Evolutionary conservation across 1,140 invertebrate species (phyloP).

Genomic region (Lanistes nyassanus): DNA sequence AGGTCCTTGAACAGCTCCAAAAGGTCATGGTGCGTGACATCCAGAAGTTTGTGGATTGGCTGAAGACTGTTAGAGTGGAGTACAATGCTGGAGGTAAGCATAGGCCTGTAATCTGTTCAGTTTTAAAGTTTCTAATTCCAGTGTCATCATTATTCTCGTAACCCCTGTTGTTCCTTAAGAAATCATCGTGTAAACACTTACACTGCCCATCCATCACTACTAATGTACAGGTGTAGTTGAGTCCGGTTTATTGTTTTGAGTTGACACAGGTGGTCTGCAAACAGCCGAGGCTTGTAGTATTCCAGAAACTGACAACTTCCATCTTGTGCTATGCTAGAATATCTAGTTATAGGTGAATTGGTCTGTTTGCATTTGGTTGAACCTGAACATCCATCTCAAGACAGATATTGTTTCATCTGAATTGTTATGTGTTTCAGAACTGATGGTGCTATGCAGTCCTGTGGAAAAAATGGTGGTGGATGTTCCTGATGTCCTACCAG

Average conservation of each 20-base stretch:
- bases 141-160: no score
- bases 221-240: no score
- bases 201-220: no score
- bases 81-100: constrained; percentile 48
- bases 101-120: not conserved
- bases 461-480: constrained; percentile 46
- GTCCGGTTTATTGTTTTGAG: no score
- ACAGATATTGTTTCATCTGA: not conserved
- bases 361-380: not conserved
- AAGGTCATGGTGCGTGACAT: constrained; percentile 56
- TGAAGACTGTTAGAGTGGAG: constrained; percentile 59
- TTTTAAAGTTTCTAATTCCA: no score
- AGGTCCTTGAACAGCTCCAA: constrained; percentile 54
- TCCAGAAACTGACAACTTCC: no score
- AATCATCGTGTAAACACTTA: no score
- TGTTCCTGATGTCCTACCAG: constrained; percentile 29
- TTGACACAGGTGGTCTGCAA: no score
- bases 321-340: no score
- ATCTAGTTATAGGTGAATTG: no score
- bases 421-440: constrained; percentile 36
- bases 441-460: constrained; percentile 58
- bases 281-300: no score
- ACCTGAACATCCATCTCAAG: not conserved
- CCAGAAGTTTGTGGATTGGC: constrained; percentile 58
- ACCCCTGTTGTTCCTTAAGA: no score